Evolutionary conservation across 2,888 invertebrate genomes (phyloP), one percentile per base, ranked within the genome.

Genomic region (Dryocosmus kuriphilus): DNA sequence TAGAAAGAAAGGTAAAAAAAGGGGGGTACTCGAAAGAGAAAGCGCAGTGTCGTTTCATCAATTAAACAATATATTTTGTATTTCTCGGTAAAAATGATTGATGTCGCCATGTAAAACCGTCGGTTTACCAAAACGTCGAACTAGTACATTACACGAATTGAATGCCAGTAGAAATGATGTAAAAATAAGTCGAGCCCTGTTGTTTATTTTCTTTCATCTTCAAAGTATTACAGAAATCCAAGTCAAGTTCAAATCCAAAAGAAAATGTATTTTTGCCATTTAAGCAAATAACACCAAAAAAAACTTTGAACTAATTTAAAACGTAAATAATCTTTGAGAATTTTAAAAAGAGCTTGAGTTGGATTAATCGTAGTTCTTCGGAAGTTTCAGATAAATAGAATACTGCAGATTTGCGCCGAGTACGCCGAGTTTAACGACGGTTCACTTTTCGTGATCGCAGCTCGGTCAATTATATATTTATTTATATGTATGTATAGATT

Each of bases 101-200:
- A 67, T 67, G 19, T 71, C 30, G n/a, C 30, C 27, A 51, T 71
- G 67, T 71, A 32, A 71, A 71, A 51, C 32, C 71, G 46, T 46
- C 67, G 67, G 27, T 46, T 27, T 27, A 67, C 46, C 46, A 46
- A 67, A 46, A 19, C 30, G 71, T 71, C 71, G 51, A 67, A 46
- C 67, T 74, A 75, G 22, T 77, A 77, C 46, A 30, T 78, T 74
- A 63, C 73, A 79, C 77, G 46, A 62, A 80, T 77, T 76, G 74
- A 62, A 71, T 74, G 75, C 77, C 78, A 78, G 80, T 80, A 86
- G 81, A 83, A 81, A 84, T 78, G 77, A 85, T 86, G 86, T 76
- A 85, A 86, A 86, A 86, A 86, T 85, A 85, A 85, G 80, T 83
- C 80, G 80, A 75, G 79, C 79, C 77, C 77, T 77, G 77, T 78